Percentiles rank a stretch among this genome's conserved stretches.
Conservation (phyloP, 2,797 vertebrate species). For the Eulemur coronatus region DNA sequence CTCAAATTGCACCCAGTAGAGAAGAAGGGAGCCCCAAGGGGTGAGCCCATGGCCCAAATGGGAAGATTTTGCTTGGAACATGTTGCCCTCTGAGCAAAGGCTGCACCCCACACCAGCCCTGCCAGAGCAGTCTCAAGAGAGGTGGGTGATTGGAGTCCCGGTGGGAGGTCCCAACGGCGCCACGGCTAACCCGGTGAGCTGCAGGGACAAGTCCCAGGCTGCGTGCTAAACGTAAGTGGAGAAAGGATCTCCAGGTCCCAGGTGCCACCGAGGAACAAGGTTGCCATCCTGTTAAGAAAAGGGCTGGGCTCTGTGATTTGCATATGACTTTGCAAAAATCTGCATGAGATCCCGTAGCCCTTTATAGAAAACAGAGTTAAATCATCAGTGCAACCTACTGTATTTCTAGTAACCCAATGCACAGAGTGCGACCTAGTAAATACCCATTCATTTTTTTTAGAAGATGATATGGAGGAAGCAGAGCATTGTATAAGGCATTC, state of each 20-base stretch:
- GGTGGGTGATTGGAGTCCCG: slow-evolving; percentile 78
- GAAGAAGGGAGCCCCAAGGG: slow-evolving; percentile 68
- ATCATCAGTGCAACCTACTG: slow-evolving; percentile 60
- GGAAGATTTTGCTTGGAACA: slow-evolving; percentile 71
- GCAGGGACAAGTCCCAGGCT: slow-evolving; percentile 80
- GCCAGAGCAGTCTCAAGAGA: slow-evolving; percentile 78
- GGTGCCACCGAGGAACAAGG: slow-evolving; percentile 81
- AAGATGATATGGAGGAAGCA: slow-evolving; percentile 23
- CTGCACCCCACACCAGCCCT: slow-evolving; percentile 76
- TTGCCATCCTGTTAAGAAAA: slow-evolving; percentile 83
- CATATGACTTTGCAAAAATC: slow-evolving; percentile 76
- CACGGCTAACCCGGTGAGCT: slow-evolving; percentile 79
- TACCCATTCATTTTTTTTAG: not conserved
- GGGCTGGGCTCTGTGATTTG: slow-evolving; percentile 81
- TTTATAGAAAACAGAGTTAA: slow-evolving; percentile 76
- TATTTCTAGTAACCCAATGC: slow-evolving; percentile 32
- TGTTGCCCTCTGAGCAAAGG: slow-evolving; percentile 74
- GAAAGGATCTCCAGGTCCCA: slow-evolving; percentile 82
- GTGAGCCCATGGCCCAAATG: slow-evolving; percentile 66
- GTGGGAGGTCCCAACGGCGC: slow-evolving; percentile 80
- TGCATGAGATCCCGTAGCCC: slow-evolving; percentile 71
- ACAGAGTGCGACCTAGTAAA: slow-evolving; percentile 33
- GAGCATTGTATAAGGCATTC: not conserved
- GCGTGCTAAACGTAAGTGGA: slow-evolving; percentile 82
- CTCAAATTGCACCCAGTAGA: slow-evolving; percentile 68